These are phyloP conservation scores for Myotis planiceps DNA, from an alignment of 2,797 vertebrate genomes.

Conservation along the genomic window DNA sequence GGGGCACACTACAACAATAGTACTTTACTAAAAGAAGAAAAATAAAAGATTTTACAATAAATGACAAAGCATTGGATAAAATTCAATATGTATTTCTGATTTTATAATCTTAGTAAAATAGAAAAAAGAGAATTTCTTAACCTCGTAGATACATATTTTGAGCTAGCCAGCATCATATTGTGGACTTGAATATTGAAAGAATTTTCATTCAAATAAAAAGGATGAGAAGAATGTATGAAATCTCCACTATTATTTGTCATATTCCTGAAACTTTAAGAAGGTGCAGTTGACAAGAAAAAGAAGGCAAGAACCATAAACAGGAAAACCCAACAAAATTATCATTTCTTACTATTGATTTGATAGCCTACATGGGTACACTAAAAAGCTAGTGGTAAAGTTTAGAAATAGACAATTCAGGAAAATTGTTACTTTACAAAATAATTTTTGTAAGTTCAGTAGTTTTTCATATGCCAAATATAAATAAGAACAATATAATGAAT, in stretches of 20 bases:
- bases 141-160: background rate
- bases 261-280: background rate
- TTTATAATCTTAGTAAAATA: background rate
- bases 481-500: background rate
- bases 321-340: background rate
- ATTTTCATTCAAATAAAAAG: background rate
- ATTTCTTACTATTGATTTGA: background rate
- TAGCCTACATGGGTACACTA: background rate
- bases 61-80: background rate
- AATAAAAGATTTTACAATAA: slow-evolving; percentile 1
- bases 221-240: background rate
- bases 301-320: background rate
- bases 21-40: background rate
- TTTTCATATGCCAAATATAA: background rate
- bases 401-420: background rate
- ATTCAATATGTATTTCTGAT: background rate
- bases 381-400: background rate
- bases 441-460: background rate
- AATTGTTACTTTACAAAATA: background rate
- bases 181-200: background rate
- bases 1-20: no score
- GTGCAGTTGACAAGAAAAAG: background rate
- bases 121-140: background rate
- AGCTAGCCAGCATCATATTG: background rate
- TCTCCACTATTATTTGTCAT: background rate